Conservation (phyloP, 1,140 invertebrate species). For the Adelges cooleyi region DNA sequence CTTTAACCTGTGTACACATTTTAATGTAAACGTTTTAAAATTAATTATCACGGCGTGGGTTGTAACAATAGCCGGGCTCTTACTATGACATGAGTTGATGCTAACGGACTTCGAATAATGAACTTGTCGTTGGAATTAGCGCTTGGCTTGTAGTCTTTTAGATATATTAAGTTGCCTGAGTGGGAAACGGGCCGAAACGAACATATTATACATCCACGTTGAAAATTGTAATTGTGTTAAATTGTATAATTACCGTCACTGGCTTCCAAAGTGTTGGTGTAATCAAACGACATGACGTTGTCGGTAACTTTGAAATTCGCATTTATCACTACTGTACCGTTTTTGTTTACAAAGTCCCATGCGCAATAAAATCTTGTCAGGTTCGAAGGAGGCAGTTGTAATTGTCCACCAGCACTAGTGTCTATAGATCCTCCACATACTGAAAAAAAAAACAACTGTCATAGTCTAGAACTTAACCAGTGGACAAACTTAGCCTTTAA, state of each 20-base stretch:
- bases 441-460: neutral
- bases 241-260: neutral
- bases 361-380: neutral
- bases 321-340: neutral
- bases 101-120: neutral
- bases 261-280: neutral
- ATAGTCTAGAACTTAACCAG: no score
- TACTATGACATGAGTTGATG: neutral
- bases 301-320: neutral
- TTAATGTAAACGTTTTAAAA: neutral
- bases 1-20: neutral
- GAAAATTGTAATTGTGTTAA: no score
- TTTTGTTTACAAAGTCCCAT: conserved; percentile 4
- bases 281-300: neutral
- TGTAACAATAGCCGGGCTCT: no score
- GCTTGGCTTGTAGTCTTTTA: neutral
- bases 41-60: no score
- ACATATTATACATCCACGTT: no score
- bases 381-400: neutral
- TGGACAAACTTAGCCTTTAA: neutral
- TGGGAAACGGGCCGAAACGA: no score
- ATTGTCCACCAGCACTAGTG: neutral
- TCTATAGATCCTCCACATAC: conserved; percentile 5
- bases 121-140: neutral
- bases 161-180: no score